Percentiles rank a stretch among this genome's conserved stretches.
These are phyloP conservation scores for Brachirus orientalis DNA, from an alignment of 2,113 vertebrate species.

Conservation along the genomic window DNA sequence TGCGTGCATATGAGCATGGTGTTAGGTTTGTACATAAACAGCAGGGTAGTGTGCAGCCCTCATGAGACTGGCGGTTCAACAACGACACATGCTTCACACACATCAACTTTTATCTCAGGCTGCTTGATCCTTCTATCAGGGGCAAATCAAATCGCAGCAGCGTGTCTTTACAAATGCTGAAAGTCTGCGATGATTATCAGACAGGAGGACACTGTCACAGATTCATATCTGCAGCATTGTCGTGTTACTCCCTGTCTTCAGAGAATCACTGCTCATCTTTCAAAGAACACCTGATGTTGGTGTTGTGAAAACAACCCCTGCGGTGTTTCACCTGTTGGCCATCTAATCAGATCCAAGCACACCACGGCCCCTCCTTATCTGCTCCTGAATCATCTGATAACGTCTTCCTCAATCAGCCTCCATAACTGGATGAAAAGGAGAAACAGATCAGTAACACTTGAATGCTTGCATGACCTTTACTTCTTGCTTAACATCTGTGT, in stretches of 20 bases:
- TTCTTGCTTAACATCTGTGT: slow-evolving; percentile 69
- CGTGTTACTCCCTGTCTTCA: slow-evolving; percentile 39
- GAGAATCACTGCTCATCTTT: slow-evolving; percentile 64
- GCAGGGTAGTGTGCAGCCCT: slow-evolving; percentile 13
- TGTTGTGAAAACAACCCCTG: slow-evolving; percentile 68
- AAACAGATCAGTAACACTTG: slow-evolving; percentile 76
- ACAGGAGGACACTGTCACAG: slow-evolving; percentile 46
- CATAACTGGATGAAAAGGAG: slow-evolving; percentile 72
- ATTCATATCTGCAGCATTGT: slow-evolving; percentile 52
- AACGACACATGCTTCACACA: neutral
- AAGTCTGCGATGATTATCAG: slow-evolving; percentile 59
- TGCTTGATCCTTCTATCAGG: slow-evolving; percentile 37
- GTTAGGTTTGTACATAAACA: slow-evolving; percentile 1
- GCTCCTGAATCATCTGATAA: slow-evolving; percentile 68
- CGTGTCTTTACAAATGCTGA: slow-evolving; percentile 41
- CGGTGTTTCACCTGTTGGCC: slow-evolving; percentile 58
- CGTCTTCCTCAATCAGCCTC: slow-evolving; percentile 66
- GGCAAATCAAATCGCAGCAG: slow-evolving; percentile 14
- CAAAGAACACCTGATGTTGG: slow-evolving; percentile 64
- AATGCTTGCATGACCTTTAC: slow-evolving; percentile 63
- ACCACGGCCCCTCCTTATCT: slow-evolving; percentile 55
- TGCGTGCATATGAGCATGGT: neutral
- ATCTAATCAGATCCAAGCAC: slow-evolving; percentile 72
- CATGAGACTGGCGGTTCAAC: slow-evolving; percentile 19
- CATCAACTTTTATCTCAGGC: slow-evolving; percentile 28